Evolutionary conservation across 2,113 vertebrate species (phyloP), one percentile per base, ranked within the genome.

Genomic region (Dendropsophus ebraccatus): DNA sequence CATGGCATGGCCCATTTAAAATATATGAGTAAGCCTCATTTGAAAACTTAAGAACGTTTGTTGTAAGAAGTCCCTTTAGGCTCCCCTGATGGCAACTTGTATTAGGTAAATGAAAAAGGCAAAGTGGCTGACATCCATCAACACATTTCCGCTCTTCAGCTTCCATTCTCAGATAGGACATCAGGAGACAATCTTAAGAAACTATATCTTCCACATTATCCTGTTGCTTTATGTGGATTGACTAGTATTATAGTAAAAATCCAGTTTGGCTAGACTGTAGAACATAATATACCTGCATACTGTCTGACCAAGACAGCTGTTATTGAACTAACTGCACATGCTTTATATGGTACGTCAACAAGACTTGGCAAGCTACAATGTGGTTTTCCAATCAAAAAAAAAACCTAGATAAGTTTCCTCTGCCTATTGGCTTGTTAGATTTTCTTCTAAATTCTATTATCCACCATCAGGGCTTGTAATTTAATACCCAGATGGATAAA

Each of bases 401-500:
- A 45, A n/a, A n/a, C n/a, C n/a, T 65, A 80, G 37, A 8, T 8
- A 41, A 41, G 78, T 17, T 65, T 62, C 25, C 56, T 12, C 54
- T 47, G 56, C 52, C 35, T 81, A 60, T 32, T n/a, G 58, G 28
- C 78, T 65, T 81, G 78, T 81, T 62, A 81, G n/a, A 28, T 10
- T 65, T 81, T 81, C 35, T 65, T 12, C 56, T 65, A 32, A 80
- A 62, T 80, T 62, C 37, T 65, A 47, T 65, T 81, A 81, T 65
- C 56, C 56, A 7, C 50, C 52, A 79, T 35, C 76, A n/a, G 77
- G 37, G 23, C 56, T 62, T 65, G 78, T 81, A 65, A 81, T 65
- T 81, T 81, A 81, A 65, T 81, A 62, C 56, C 62, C 32, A 62
- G 35, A 65, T 65, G 78, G 56, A 65, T 47, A 65, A 62, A 81